phyloP scores from a whole-genome alignment of 2,888 invertebrate genomes.

The Pachymerium ferrugineum region DNA sequence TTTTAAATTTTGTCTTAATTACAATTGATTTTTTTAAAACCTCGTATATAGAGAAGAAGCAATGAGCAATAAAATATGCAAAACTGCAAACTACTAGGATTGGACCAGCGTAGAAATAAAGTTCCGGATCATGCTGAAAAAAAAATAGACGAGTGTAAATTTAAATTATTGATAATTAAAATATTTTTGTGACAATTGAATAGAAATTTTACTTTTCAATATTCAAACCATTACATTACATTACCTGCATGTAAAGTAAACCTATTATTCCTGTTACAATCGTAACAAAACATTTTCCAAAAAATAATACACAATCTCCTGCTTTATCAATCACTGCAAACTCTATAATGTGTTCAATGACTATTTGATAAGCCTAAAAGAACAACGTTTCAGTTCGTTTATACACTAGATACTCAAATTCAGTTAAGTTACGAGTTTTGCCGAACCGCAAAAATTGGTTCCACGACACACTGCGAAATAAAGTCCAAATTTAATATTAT shows the following conservation, averaged over 20 bases:
- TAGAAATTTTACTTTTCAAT: neutral
- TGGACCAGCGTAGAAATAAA: conserved; percentile 80
- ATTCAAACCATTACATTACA: neutral
- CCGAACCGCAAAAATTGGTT: conserved; percentile 7
- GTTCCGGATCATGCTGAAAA: conserved; percentile 55
- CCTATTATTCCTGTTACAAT: conserved; percentile 74
- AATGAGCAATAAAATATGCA: conserved; percentile 87
- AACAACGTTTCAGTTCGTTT: too few species aligned
- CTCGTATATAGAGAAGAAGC: conserved; percentile 88
- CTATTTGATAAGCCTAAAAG: conserved; percentile 74
- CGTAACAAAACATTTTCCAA: conserved; percentile 74
- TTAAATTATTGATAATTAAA: neutral
- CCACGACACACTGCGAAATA: neutral
- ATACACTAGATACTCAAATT: conserved; percentile 25
- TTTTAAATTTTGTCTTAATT: too few species aligned
- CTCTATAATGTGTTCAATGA: conserved; percentile 75
- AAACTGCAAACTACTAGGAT: conserved; percentile 71
- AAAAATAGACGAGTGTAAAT: neutral
- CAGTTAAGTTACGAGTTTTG: neutral
- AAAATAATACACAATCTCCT: conserved; percentile 85
- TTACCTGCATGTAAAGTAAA: conserved; percentile 63
- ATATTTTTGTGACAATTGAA: too few species aligned
- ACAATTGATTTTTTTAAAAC: too few species aligned
- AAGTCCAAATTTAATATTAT: conserved; percentile 33
- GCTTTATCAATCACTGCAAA: conserved; percentile 87